phyloP scores from a whole-genome alignment of 2,888 invertebrate genomes.

The Drosophila mimetica region DNA sequence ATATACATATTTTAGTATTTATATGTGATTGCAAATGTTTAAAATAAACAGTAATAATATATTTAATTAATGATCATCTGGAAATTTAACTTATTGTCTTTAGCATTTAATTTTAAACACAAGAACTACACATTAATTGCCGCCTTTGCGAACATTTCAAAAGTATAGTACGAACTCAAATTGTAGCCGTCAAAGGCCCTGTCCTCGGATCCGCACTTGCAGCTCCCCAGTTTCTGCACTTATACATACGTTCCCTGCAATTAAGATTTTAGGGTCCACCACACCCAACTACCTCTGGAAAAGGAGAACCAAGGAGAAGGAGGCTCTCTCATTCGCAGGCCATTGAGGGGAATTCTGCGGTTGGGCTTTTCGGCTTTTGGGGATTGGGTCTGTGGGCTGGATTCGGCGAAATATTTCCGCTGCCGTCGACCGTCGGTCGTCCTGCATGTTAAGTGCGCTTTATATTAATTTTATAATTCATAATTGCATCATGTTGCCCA shows the following conservation, averaged over 20 bases:
- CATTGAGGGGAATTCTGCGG: slow-evolving; percentile 2
- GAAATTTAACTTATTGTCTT: too few species aligned
- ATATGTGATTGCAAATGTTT: too few species aligned
- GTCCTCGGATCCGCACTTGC: slow-evolving; percentile 3
- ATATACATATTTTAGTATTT: too few species aligned
- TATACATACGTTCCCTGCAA: slow-evolving; percentile 26
- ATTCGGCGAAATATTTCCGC: slow-evolving; percentile 55
- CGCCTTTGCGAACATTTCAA: background rate
- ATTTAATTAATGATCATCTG: too few species aligned
- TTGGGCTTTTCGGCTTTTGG: slow-evolving; percentile 13
- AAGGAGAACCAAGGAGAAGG: background rate
- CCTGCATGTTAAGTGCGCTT: slow-evolving; percentile 62
- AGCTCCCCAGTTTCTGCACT: slow-evolving; percentile 15
- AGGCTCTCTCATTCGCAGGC: slow-evolving; percentile 1
- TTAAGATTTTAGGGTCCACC: slow-evolving; percentile 34
- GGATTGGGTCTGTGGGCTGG: slow-evolving; percentile 29
- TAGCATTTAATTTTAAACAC: background rate
- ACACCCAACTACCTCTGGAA: slow-evolving; percentile 10
- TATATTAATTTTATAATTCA: slow-evolving; percentile 58
- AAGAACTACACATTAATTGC: too few species aligned
- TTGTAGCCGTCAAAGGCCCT: background rate
- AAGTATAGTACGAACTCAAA: background rate
- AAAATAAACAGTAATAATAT: too few species aligned
- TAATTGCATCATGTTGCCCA: slow-evolving; percentile 67
- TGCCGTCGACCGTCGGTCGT: slow-evolving; percentile 33